Percentiles rank a stretch among this genome's conserved stretches.
These are phyloP conservation scores for Hedychridium roseum DNA, from an alignment of 2,888 invertebrate species.

Conservation along the genomic window DNA sequence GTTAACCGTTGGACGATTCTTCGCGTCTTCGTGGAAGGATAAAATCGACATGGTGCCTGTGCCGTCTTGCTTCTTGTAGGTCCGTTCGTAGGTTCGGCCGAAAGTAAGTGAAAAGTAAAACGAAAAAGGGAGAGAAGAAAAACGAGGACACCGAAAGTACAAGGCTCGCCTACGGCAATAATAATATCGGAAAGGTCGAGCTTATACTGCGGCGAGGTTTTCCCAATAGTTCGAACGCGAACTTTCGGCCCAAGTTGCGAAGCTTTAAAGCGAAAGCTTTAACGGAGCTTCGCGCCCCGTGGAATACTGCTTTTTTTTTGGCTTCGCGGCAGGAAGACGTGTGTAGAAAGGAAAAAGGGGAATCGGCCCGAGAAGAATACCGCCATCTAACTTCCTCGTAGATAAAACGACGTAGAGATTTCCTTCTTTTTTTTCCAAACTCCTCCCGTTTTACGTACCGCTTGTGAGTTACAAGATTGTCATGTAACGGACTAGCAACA, in stretches of 20 bases:
- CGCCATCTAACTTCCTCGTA: too few species aligned
- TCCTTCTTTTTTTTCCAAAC: too few species aligned
- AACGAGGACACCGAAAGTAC: slow-evolving; percentile 37
- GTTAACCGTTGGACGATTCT: too few species aligned
- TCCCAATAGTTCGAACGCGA: slow-evolving; percentile 54
- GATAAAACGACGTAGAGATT: too few species aligned
- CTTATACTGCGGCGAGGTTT: slow-evolving; percentile 47
- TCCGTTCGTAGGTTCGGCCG: slow-evolving; percentile 20
- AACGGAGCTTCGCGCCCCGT: slow-evolving; percentile 49
- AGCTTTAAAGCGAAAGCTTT: slow-evolving; percentile 56
- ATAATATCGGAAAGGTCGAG: slow-evolving; percentile 52
- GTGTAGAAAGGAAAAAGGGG: slow-evolving; percentile 4
- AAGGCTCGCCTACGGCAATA: slow-evolving; percentile 45
- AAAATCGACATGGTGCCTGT: too few species aligned
- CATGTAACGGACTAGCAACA: too few species aligned
- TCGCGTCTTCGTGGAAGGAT: too few species aligned
- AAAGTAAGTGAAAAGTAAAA: slow-evolving; percentile 47
- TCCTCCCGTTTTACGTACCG: too few species aligned
- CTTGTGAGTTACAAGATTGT: too few species aligned
- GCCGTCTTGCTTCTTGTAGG: background rate
- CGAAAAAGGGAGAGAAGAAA: slow-evolving; percentile 32
- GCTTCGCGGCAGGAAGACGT: background rate
- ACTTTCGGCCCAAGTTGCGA: slow-evolving; percentile 51
- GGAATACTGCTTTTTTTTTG: slow-evolving; percentile 12
- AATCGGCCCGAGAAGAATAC: too few species aligned